Evolutionary conservation across 2,888 invertebrate genomes (phyloP).

Genomic region (Lithophane leautieri): DNA sequence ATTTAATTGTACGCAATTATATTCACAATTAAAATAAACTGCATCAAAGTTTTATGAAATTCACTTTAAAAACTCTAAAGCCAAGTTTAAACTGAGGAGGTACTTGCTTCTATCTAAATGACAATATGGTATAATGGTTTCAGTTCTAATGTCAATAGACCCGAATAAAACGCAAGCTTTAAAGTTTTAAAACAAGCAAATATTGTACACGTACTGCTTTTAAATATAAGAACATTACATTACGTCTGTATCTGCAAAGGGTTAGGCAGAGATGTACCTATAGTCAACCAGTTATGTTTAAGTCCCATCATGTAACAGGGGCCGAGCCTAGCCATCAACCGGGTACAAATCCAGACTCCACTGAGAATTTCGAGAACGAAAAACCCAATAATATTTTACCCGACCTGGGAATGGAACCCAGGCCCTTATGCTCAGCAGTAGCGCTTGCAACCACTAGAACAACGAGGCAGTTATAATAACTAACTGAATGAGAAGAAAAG

Average conservation of each 20-base stretch:
- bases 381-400: too few species aligned
- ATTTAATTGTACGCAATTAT: too few species aligned
- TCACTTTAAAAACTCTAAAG: conserved; percentile 10
- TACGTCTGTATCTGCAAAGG: too few species aligned
- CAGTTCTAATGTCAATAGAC: background rate
- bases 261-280: too few species aligned
- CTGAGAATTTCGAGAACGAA: too few species aligned
- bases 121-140: background rate
- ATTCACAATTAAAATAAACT: conserved; percentile 33
- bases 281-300: too few species aligned
- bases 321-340: too few species aligned
- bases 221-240: background rate
- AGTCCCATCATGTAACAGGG: too few species aligned
- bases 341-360: too few species aligned
- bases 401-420: too few species aligned
- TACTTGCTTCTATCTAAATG: conserved; percentile 21
- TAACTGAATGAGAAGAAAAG: background rate
- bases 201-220: background rate
- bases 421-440: too few species aligned
- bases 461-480: background rate
- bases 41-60: conserved; percentile 11
- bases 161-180: background rate
- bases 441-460: too few species aligned
- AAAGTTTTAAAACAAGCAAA: background rate
- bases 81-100: background rate